phyloP scores from a whole-genome alignment of 2,113 vertebrate genomes.

The Dasyornis broadbenti region DNA sequence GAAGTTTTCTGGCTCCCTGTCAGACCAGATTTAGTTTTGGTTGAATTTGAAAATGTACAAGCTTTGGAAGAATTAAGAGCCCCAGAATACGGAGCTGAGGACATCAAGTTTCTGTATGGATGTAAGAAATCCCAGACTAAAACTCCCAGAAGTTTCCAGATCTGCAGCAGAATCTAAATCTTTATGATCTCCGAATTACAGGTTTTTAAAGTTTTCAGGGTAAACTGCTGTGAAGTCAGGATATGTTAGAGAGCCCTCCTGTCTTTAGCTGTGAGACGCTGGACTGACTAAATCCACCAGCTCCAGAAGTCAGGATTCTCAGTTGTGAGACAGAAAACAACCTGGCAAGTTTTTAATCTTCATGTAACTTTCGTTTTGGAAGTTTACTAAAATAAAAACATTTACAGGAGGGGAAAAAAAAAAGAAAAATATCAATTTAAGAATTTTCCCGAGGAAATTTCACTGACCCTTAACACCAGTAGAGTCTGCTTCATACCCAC shows the following conservation, averaged over 20 bases:
- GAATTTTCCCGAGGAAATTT: neutral
- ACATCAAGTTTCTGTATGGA: neutral
- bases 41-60: neutral
- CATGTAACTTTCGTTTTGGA: neutral
- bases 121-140: neutral
- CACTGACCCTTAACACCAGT: neutral
- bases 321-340: neutral
- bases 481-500: neutral
- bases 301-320: neutral
- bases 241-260: neutral
- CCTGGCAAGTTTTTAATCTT: neutral
- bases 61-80: neutral
- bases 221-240: neutral
- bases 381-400: neutral
- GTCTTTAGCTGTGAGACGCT: neutral
- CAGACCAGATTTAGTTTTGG: neutral
- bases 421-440: neutral
- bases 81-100: neutral
- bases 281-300: neutral
- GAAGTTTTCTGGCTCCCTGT: neutral
- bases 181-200: neutral
- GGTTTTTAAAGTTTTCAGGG: neutral
- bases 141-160: neutral
- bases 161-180: neutral
- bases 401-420: neutral